Evolutionary conservation across 53 echinoderm and acorn worm species (phyloP), one percentile per base, ranked within the genome.

Genomic region (Mesocentrotus franciscanus): DNA sequence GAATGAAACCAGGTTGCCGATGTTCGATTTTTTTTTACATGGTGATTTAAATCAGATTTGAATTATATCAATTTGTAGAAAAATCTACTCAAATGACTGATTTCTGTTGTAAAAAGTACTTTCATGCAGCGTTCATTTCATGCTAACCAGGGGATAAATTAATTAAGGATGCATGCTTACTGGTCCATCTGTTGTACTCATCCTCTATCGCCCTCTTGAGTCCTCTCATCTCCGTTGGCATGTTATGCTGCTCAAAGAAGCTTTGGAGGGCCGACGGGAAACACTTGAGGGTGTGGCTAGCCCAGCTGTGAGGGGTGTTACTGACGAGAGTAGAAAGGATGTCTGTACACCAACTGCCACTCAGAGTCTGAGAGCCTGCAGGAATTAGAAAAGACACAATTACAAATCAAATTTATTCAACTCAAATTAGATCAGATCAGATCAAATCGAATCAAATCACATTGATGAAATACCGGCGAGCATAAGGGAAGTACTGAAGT

Each of bases 301-400:
- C 99, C 99, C 99, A 99, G 93, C 96, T 99, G 68, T 99, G 99
- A 20, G 99, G 97, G 18, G 99, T 99, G 97, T 99, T 99, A 56
- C 95, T 56, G 42, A 98, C 95, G 42, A 99, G 76, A 4, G 96
- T 99, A 0, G 97, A 95, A 30, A 99, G 96, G 58, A 99, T 99
- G 34, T 97, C 97, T 26, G 96, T 97, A 39, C 98, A 99, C 98
- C 98, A 98, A 61, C 90, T 97, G 14, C 98, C 97, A 7, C 97
- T 96, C 61, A 98, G 76, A 9, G 99, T 98, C 95, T 99, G 98
- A 27, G 98, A 99, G 30, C 99, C 99, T 99, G 90, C 0, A 94
- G 29, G 30, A 27, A 32, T 30, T 30, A 30, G 74, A 49, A 49
- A 49, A 5, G 49, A 49, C 49, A 49, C 6, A 49, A 5, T 49